These are phyloP conservation scores for Eupithecia tripunctaria DNA, from an alignment of 2,888 invertebrate species.

Conservation along the genomic window DNA sequence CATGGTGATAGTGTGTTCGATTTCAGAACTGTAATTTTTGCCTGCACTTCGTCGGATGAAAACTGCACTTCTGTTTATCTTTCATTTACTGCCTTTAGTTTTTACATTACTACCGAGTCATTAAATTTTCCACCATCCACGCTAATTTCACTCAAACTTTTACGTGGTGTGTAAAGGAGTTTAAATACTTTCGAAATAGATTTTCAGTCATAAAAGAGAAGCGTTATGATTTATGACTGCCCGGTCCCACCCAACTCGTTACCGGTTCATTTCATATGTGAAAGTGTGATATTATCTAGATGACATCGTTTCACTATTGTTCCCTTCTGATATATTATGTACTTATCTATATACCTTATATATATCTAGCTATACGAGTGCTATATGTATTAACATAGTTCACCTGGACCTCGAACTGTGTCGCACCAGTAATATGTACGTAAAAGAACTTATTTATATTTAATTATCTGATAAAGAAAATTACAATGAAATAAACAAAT, in stretches of 20 bases:
- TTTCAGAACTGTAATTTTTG: slow-evolving; percentile 38
- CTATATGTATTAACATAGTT: not conserved
- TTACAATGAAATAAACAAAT: no score
- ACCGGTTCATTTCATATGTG: slow-evolving; percentile 35
- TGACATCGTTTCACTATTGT: slow-evolving; percentile 25
- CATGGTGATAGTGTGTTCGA: slow-evolving; percentile 72
- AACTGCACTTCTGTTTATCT: slow-evolving; percentile 18
- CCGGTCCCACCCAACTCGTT: slow-evolving; percentile 16
- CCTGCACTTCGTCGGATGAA: slow-evolving; percentile 4
- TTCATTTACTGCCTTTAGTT: not conserved
- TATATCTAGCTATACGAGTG: slow-evolving; percentile 5
- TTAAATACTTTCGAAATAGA: slow-evolving; percentile 19
- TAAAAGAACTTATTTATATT: no score
- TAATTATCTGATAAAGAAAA: no score
- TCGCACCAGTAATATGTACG: not conserved
- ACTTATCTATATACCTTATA: slow-evolving; percentile 1
- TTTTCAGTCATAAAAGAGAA: slow-evolving; percentile 10
- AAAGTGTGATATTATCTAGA: slow-evolving; percentile 33
- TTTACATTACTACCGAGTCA: not conserved
- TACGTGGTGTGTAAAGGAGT: not conserved
- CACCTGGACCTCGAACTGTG: not conserved
- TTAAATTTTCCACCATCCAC: not conserved
- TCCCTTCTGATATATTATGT: not conserved
- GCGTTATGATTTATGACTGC: slow-evolving; percentile 25
- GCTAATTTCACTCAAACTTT: not conserved